Evolutionary conservation across 2,888 invertebrate species (phyloP), one percentile per base, ranked within the genome.

Genomic region (Agrotis clavis): DNA sequence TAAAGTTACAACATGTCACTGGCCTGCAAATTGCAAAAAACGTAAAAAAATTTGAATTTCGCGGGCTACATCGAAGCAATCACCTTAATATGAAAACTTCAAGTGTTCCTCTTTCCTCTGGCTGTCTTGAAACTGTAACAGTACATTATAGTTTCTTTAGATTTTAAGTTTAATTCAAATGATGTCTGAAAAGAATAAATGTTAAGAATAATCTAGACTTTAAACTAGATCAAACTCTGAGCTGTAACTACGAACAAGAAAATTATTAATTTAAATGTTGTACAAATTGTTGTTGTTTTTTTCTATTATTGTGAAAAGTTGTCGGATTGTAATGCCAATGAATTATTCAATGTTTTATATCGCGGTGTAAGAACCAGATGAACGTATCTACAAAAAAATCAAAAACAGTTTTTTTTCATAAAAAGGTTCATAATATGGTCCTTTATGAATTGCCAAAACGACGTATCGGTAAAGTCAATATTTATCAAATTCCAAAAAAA

Each of bases 231-330:
- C 4, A 9, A 54, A 50, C 18, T 47, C 64, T 60, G 47, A 53
- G 25, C 30, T 63, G 45, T 60, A 61, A 62, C 25, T 50, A 48
- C 53, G 13, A 73, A 50, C 14, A 69, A 60, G 56, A 30, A 14
- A 21, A 30, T 11, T 18, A 19, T 25, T 62, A 41, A 11, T 18
- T 68, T 68, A 30, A 30, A 19, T 56, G 35, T 69, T 65, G 67
- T 75, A 57, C 48, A 53, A 68, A 78, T 48, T 73, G 21, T 64
- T 64, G 50, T 61, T 70, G 48, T 56, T 47, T 60, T 41, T 64
- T 75, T 63, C 53, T 75, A 70, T 61, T 74, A 54, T 48, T 64
- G 35, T 14, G 13, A 51, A 45, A 2, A 56, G 18, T 47, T 63
- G n/a, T 64, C 35, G 35, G 9, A 68, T 25, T 35, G 18, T 59